phyloP scores from a whole-genome alignment of 2,797 vertebrate genomes.

The Anabas testudineus region DNA sequence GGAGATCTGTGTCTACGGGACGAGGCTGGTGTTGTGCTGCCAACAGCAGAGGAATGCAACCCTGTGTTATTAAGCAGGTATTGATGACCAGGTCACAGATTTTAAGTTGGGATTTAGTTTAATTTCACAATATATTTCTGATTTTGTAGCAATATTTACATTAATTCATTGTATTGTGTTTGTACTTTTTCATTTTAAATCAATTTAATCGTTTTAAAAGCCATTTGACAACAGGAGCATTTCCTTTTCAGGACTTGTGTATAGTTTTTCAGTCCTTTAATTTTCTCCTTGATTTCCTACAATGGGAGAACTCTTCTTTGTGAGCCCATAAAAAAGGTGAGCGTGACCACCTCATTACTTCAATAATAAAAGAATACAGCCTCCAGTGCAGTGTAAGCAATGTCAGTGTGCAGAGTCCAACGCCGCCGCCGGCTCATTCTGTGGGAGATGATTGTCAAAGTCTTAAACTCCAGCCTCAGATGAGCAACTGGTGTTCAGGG shows the following conservation, averaged over 20 bases:
- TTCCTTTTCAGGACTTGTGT: background rate
- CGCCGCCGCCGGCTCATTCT: conserved; percentile 21
- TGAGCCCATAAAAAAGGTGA: conserved; percentile 69
- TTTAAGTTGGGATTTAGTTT: background rate
- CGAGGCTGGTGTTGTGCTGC: background rate
- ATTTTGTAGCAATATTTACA: background rate
- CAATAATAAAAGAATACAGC: conserved; percentile 77
- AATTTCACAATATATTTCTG: background rate
- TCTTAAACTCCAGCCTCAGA: conserved; percentile 30
- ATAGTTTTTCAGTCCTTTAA: background rate
- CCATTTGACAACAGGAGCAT: background rate
- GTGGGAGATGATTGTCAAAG: conserved; percentile 59
- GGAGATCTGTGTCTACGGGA: conserved; percentile 16
- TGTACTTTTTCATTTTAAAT: background rate
- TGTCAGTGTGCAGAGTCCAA: conserved; percentile 83
- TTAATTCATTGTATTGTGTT: background rate
- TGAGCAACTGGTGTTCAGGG: conserved; percentile 38
- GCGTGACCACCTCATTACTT: conserved; percentile 73
- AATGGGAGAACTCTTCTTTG: conserved; percentile 42
- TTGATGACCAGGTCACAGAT: background rate
- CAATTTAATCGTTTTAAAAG: background rate
- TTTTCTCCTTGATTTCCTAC: conserved; percentile 34
- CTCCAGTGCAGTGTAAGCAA: conserved; percentile 79
- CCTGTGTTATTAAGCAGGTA: background rate
- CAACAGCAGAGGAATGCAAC: background rate